Percentiles rank a stretch among this genome's conserved stretches.
Conservation (phyloP, 2,888 invertebrate genomes). For the Ectobius pallidus region DNA sequence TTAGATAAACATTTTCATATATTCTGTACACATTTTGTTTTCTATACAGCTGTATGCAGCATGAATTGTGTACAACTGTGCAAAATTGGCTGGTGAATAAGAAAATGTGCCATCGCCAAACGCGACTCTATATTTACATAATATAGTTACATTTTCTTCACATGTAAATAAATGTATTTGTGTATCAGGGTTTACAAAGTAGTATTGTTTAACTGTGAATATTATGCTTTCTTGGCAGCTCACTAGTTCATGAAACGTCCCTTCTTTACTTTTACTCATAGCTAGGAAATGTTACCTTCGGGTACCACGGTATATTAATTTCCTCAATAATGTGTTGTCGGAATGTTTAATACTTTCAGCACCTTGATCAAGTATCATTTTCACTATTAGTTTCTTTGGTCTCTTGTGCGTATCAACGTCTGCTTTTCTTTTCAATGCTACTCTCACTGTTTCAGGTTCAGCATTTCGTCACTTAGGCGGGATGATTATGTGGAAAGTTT, state of each 20-base stretch:
- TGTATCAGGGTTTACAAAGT: not conserved
- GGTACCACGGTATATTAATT: not conserved
- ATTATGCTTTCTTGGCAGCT: not conserved
- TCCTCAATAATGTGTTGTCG: not conserved
- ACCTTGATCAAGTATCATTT: not conserved
- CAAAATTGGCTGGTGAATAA: slow-evolving; percentile 5
- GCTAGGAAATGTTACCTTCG: not conserved
- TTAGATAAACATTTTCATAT: not conserved
- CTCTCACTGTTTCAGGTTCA: not conserved
- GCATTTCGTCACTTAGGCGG: not conserved
- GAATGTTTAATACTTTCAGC: slow-evolving; percentile 1
- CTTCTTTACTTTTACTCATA: not conserved
- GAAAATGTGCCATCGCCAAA: not conserved
- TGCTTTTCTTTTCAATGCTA: slow-evolving; percentile 7
- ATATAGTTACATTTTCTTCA: not conserved
- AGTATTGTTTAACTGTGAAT: not conserved
- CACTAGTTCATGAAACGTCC: not conserved
- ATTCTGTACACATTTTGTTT: not conserved
- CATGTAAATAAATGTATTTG: not conserved
- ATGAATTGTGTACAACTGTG: not conserved
- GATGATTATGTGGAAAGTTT: not conserved
- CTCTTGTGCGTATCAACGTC: not conserved
- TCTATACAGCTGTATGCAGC: not conserved
- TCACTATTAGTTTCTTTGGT: not conserved
- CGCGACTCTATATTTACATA: not conserved